A percentile compares a stretch with the other conserved stretches of the same genome.
Conservation (phyloP, 1,140 invertebrate genomes). For the Meloidogyne floridensis region DNA sequence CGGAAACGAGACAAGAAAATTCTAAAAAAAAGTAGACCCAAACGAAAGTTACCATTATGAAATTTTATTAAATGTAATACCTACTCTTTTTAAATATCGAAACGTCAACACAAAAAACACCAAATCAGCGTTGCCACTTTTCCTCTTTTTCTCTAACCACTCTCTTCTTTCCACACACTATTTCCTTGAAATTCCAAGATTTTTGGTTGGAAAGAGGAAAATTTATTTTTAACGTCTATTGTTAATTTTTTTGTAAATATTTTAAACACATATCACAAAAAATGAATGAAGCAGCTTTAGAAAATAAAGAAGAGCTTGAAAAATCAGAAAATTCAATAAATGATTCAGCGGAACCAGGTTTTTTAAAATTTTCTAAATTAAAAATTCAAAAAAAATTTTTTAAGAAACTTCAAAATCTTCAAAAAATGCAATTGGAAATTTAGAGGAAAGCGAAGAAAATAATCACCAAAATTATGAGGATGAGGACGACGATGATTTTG, state of each 20-base stretch:
- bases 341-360: neutral
- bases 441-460: neutral
- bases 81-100: too few species aligned
- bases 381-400: neutral
- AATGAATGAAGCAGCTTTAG: neutral
- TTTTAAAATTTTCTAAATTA: neutral
- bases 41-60: too few species aligned
- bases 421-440: neutral
- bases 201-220: too few species aligned
- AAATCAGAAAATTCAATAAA: neutral
- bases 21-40: too few species aligned
- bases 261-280: neutral
- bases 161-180: too few species aligned
- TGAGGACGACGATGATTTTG: conserved; percentile 35
- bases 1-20: too few species aligned
- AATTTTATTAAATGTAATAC: too few species aligned
- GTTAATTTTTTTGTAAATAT: neutral
- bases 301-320: neutral
- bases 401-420: neutral
- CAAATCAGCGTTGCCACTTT: too few species aligned
- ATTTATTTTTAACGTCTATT: too few species aligned
- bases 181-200: too few species aligned
- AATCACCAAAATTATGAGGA: conserved; percentile 13
- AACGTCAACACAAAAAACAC: too few species aligned
- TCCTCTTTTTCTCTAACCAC: too few species aligned